Percentiles rank a stretch among this genome's conserved stretches.
These are phyloP conservation scores for Drosophila lutescens DNA, from an alignment of 2,888 invertebrate genomes.

Conservation along the genomic window DNA sequence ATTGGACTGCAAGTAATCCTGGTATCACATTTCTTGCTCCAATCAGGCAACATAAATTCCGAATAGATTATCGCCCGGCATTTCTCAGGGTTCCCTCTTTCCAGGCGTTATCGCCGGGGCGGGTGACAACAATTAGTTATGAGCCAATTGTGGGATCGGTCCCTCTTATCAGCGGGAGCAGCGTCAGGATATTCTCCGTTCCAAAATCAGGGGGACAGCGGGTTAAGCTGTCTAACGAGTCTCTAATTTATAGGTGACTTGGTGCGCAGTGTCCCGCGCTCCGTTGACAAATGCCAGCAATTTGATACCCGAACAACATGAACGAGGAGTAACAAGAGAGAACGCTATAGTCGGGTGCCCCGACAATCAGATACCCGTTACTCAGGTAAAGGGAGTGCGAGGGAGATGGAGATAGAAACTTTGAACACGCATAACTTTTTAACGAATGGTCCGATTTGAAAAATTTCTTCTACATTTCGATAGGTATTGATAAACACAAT, in stretches of 20 bases:
- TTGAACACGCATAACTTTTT: too few relatives aligned
- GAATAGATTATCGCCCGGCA: slow-evolving; percentile 15
- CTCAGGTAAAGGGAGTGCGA: too few relatives aligned
- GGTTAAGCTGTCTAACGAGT: slow-evolving; percentile 66
- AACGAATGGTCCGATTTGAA: too few relatives aligned
- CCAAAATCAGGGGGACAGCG: neutral
- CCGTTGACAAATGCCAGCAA: slow-evolving; percentile 77
- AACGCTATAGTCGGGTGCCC: too few relatives aligned
- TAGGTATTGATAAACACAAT: too few relatives aligned
- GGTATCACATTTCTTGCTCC: slow-evolving; percentile 1
- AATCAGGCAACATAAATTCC: slow-evolving; percentile 21
- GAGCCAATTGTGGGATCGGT: slow-evolving; percentile 49
- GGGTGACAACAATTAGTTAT: slow-evolving; percentile 72
- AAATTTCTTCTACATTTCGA: too few relatives aligned
- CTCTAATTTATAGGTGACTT: slow-evolving; percentile 71
- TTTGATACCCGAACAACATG: slow-evolving; percentile 65
- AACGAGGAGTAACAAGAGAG: too few relatives aligned
- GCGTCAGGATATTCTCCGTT: slow-evolving; percentile 24
- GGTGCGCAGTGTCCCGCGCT: slow-evolving; percentile 37
- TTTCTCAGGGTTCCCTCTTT: slow-evolving; percentile 18
- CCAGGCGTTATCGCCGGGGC: slow-evolving; percentile 38
- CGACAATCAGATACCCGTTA: too few relatives aligned
- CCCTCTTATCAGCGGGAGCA: slow-evolving; percentile 54
- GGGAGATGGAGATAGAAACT: too few relatives aligned
- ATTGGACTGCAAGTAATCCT: neutral